These are phyloP conservation scores for Acleris cristana DNA, from an alignment of 2,888 invertebrate species.

Conservation along the genomic window DNA sequence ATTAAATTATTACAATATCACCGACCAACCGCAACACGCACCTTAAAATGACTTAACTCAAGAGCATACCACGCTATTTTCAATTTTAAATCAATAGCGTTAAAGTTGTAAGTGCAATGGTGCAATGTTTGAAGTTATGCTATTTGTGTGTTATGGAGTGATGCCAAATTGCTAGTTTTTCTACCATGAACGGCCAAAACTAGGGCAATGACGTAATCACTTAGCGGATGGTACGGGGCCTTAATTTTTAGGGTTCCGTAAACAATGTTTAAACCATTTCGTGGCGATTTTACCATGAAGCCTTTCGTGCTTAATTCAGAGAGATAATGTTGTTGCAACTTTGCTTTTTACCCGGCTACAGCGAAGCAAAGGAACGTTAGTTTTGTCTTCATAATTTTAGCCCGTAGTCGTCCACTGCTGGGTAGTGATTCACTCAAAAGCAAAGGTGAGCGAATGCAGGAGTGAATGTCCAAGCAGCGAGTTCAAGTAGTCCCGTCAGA, in stretches of 20 bases:
- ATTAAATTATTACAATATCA: background rate
- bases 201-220: conserved; percentile 26
- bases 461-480: too few relatives aligned
- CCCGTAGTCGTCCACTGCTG: too few relatives aligned
- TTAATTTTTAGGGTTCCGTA: conserved; percentile 22
- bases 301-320: too few relatives aligned
- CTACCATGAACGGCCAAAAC: conserved; percentile 7
- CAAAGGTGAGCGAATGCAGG: too few relatives aligned
- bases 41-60: background rate
- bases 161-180: background rate
- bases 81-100: background rate
- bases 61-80: background rate
- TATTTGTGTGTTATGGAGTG: background rate
- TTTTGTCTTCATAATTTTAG: too few relatives aligned
- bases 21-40: background rate
- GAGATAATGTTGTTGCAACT: too few relatives aligned
- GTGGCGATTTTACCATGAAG: too few relatives aligned
- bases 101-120: background rate
- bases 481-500: too few relatives aligned
- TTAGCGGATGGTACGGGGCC: conserved; percentile 25
- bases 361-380: too few relatives aligned
- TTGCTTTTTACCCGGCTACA: too few relatives aligned
- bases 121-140: background rate
- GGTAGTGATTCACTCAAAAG: too few relatives aligned
- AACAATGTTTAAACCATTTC: too few relatives aligned